phyloP scores from a whole-genome alignment of 2,888 invertebrate species.

The Corbicula japonica region DNA sequence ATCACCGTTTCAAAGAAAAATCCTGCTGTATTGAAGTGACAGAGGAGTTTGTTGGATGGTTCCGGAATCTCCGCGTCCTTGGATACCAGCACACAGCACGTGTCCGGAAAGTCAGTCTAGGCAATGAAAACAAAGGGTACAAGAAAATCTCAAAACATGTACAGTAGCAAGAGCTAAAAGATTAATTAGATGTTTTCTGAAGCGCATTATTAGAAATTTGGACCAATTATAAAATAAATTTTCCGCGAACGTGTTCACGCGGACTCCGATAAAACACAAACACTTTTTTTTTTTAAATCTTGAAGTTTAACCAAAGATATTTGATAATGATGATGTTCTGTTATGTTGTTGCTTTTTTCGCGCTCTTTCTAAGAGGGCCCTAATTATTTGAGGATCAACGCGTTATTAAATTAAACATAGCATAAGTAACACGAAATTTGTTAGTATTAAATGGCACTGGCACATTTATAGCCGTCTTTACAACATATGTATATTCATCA shows the following conservation, averaged over 20 bases:
- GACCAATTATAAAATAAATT: neutral
- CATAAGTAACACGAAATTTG: neutral
- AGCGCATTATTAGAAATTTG: neutral
- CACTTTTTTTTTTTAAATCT: neutral
- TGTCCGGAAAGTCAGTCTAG: constrained; percentile 56
- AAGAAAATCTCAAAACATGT: neutral
- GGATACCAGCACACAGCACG: constrained; percentile 54
- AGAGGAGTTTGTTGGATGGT: constrained; percentile 59
- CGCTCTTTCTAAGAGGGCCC: neutral
- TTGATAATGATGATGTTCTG: too few species aligned
- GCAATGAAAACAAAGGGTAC: neutral
- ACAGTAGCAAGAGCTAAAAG: neutral
- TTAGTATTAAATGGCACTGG: neutral
- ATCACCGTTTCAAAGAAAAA: constrained; percentile 56
- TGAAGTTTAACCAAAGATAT: too few species aligned
- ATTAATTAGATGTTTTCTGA: neutral
- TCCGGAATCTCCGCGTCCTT: constrained; percentile 56
- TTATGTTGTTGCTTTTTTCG: neutral
- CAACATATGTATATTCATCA: too few species aligned
- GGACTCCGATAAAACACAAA: neutral
- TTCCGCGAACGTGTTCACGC: neutral
- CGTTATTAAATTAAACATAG: neutral
- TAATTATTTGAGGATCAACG: neutral
- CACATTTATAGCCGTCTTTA: neutral
- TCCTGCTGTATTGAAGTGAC: constrained; percentile 56